These are phyloP conservation scores for Gryllus longicercus DNA, from an alignment of 2,888 invertebrate species.

Conservation along the genomic window DNA sequence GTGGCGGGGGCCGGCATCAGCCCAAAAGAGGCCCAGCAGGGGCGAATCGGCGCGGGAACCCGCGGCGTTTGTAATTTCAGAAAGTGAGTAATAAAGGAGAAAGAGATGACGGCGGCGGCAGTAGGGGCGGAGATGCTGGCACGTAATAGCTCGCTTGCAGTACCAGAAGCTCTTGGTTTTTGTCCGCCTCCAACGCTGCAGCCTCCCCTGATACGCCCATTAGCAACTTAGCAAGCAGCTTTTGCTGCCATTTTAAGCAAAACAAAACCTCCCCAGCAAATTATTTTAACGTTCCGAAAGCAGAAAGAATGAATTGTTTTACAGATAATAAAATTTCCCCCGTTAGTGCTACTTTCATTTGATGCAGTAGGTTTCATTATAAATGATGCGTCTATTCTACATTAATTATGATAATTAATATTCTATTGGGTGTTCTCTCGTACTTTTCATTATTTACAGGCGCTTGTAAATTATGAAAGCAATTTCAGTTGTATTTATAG, in stretches of 20 bases:
- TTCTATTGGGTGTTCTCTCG: neutral
- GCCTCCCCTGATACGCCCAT: neutral
- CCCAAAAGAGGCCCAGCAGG: neutral
- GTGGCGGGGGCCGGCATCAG: too few species aligned
- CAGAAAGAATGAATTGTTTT: neutral
- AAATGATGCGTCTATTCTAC: neutral
- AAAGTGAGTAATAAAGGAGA: neutral
- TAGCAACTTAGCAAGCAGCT: neutral
- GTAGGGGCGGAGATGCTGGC: neutral
- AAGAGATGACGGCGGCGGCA: neutral
- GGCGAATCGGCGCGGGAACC: neutral
- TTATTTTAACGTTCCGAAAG: neutral
- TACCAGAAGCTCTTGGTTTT: neutral
- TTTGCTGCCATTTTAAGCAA: too few species aligned
- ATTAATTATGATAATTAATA: neutral
- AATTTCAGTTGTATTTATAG: too few species aligned
- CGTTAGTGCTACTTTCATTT: neutral
- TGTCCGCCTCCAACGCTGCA: neutral
- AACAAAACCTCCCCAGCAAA: neutral
- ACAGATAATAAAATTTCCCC: neutral
- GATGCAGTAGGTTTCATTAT: neutral
- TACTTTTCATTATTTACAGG: neutral
- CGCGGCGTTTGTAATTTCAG: neutral
- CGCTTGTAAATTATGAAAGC: too few species aligned
- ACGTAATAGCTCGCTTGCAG: neutral